Base-by-base conservation (phyloP, 2,113 vertebrate genomes). In the Prionailurus bengalensis region DNA sequence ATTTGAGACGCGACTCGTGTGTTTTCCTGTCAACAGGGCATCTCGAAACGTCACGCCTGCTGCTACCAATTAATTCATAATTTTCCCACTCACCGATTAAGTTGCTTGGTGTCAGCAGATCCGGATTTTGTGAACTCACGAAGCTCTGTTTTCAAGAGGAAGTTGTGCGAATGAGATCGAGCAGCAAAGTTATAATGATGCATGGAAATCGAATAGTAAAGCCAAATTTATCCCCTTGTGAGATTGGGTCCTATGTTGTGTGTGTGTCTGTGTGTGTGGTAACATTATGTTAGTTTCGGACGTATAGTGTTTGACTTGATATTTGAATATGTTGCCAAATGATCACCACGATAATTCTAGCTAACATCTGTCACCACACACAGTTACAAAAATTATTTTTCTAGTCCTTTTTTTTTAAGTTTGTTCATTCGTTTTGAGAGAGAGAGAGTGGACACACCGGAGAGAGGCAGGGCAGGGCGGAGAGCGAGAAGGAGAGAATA, bases 1-100 rank as follows among this genome's bases (percentile, higher is more conserved):
- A 94, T 93, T 92, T 78, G n/a, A 61, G 93, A 85, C 12, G 16
- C 23, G 58, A 76, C 85, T 84, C 19, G 9, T 58, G 63, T 87
- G 39, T 88, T 95, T 94, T 83, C 84, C 93, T 95, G 84, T 97
- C 84, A 85, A 78, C 71, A 14, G 55, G 12, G 31, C 7, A 31
- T 89, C 91, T 92, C 27, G 11, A 63, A 36, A 89, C 7, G 6
- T 78, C 51, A 53, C 0, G 61, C 93, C 70, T 61, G 88, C 93
- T 88, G 94, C 95, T 88, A 48, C 91, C 96, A 76, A 71, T 97
- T 94, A 94, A 93, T 81, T 81, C 31, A 7, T 86, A 12, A 51
- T 71, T 78, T 80, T 90, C 68, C 94, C 92, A 23, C 82, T 76
- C n/a, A 45, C 45, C 2, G 4, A 31, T 58, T 51, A 66, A 91